Conservation (phyloP, 2,113 vertebrate species). For the Enhydra lutris region DNA sequence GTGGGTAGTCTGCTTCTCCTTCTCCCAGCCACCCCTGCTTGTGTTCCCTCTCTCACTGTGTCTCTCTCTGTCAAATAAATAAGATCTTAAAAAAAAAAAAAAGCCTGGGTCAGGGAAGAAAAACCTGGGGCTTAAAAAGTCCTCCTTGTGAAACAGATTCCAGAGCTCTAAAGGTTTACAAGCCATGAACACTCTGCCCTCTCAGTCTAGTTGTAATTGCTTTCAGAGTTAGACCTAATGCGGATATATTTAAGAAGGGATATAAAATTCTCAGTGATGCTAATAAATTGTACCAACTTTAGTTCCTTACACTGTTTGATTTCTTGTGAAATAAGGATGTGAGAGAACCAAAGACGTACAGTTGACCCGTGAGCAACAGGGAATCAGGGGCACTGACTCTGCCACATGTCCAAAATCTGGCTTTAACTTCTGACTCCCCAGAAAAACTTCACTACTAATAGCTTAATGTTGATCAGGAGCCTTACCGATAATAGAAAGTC, state of each 20-base stretch:
- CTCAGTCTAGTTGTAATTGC: not conserved
- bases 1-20: no score
- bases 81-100: not conserved
- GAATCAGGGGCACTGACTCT: not conserved
- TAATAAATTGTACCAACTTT: not conserved
- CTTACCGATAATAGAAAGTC: not conserved
- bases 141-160: not conserved
- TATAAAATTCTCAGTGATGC: not conserved
- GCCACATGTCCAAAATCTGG: not conserved
- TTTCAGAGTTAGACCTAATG: constrained; percentile 5
- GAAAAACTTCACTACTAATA: not conserved
- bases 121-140: not conserved
- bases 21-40: no score
- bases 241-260: not conserved
- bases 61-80: no score
- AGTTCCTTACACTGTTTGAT: not conserved
- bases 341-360: not conserved
- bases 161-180: not conserved
- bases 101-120: not conserved
- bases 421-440: not conserved
- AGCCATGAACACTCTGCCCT: not conserved
- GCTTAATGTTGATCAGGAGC: not conserved
- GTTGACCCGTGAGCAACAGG: not conserved
- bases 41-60: no score
- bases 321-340: not conserved